phyloP scores from a whole-genome alignment of 2,888 invertebrate species.

The Ochlodes sylvanus region DNA sequence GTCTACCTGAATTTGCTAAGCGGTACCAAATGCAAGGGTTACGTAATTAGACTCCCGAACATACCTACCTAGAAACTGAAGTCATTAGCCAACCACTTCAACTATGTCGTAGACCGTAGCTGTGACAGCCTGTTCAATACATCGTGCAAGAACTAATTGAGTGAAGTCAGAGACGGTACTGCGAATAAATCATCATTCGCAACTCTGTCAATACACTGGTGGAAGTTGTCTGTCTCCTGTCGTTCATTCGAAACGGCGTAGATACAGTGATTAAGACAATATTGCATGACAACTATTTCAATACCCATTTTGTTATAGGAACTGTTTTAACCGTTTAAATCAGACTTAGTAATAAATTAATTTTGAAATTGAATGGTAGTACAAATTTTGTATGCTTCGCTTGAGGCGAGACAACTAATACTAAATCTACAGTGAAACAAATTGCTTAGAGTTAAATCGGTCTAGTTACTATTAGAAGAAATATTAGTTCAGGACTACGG shows the following conservation, averaged over 20 bases:
- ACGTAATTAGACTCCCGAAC: slow-evolving; percentile 12
- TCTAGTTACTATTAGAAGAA: background rate
- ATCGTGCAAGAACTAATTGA: slow-evolving; percentile 13
- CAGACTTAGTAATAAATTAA: background rate
- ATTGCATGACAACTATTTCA: slow-evolving; percentile 1
- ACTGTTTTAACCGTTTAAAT: no score
- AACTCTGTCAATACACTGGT: slow-evolving; percentile 25
- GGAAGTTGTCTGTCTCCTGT: slow-evolving; percentile 10
- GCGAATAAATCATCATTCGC: slow-evolving; percentile 15
- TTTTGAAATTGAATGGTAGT: background rate
- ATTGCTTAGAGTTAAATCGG: background rate
- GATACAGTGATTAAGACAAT: background rate
- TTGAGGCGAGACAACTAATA: background rate
- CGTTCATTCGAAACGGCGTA: background rate
- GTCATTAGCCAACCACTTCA: slow-evolving; percentile 19
- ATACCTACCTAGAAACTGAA: slow-evolving; percentile 18
- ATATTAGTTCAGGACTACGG: background rate
- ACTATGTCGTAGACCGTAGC: slow-evolving; percentile 4
- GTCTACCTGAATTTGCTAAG: slow-evolving; percentile 1
- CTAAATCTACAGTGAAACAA: background rate
- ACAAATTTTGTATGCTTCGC: background rate
- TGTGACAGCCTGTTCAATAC: slow-evolving; percentile 12
- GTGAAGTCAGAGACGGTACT: slow-evolving; percentile 4
- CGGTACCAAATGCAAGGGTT: slow-evolving; percentile 10
- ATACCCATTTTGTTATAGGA: background rate